A percentile compares a stretch with the other conserved stretches of the same genome.
Conservation (phyloP, 2,113 vertebrate genomes). For the Colaptes auratus region DNA sequence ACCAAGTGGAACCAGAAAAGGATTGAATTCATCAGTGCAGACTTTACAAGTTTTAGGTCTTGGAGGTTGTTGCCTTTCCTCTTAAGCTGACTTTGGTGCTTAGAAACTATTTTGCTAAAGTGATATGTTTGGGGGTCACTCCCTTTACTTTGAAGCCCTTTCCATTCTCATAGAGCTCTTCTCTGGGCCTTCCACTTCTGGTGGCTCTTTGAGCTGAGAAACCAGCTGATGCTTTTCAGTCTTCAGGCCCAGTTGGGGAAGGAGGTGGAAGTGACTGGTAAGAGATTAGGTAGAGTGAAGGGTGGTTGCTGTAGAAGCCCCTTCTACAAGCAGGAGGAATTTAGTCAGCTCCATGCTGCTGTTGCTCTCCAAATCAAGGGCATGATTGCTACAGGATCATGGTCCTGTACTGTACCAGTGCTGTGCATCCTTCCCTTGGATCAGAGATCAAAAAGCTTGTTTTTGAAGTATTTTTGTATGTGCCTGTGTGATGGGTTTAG, state of each 20-base stretch:
- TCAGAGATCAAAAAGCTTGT: conserved; percentile 56
- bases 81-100: neutral
- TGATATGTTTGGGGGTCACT: neutral
- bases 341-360: neutral
- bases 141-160: neutral
- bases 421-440: conserved; percentile 35
- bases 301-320: neutral
- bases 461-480: conserved; percentile 52
- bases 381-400: neutral
- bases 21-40: conserved; percentile 1
- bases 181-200: neutral
- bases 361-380: conserved; percentile 7
- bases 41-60: conserved; percentile 11
- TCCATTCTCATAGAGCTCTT: neutral
- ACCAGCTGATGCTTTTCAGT: neutral
- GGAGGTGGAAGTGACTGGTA: neutral
- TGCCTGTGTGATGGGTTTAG: conserved; percentile 58
- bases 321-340: neutral
- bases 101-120: neutral
- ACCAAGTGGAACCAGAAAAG: conserved; percentile 50
- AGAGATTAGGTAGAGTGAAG: neutral
- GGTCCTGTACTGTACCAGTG: neutral
- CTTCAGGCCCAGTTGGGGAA: neutral
- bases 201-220: neutral
- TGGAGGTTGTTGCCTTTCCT: conserved; percentile 1